Conservation (phyloP, 2,888 invertebrate species). For the Dicranocentrus wangi region DNA sequence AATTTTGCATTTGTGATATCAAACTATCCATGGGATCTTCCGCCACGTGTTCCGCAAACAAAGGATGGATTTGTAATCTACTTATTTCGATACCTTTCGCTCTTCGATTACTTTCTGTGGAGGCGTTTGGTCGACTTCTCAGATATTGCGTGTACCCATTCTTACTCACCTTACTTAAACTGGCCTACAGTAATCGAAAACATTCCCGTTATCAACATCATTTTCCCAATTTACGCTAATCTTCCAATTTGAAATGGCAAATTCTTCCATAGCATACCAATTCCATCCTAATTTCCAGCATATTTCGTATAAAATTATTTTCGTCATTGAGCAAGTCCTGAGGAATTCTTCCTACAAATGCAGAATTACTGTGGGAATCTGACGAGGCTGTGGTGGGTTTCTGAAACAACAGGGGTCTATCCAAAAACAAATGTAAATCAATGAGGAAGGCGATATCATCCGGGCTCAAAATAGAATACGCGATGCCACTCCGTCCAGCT, state of each 20-base stretch:
- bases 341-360: slow-evolving; percentile 85
- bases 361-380: slow-evolving; percentile 75
- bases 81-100: slow-evolving; percentile 82
- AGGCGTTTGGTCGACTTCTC: slow-evolving; percentile 89
- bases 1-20: slow-evolving; percentile 83
- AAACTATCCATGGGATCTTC: slow-evolving; percentile 77
- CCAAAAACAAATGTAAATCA: slow-evolving; percentile 96
- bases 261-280: slow-evolving; percentile 78
- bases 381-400: slow-evolving; percentile 72
- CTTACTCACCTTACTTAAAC: slow-evolving; percentile 82
- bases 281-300: slow-evolving; percentile 84
- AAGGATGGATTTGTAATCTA: slow-evolving; percentile 81
- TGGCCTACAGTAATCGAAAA: slow-evolving; percentile 76
- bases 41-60: slow-evolving; percentile 76
- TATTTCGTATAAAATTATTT: slow-evolving; percentile 83
- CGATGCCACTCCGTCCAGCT: slow-evolving; percentile 92
- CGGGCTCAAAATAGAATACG: slow-evolving; percentile 90
- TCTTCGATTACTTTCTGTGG: slow-evolving; percentile 89
- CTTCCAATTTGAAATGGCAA: neutral
- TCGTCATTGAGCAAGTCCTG: slow-evolving; percentile 88
- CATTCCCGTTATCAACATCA: neutral
- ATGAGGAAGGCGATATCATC: slow-evolving; percentile 94
- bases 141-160: slow-evolving; percentile 95
- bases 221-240: no score
- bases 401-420: slow-evolving; percentile 81